Conservation (phyloP, 2,888 invertebrate species). For the Patella caerulea region DNA sequence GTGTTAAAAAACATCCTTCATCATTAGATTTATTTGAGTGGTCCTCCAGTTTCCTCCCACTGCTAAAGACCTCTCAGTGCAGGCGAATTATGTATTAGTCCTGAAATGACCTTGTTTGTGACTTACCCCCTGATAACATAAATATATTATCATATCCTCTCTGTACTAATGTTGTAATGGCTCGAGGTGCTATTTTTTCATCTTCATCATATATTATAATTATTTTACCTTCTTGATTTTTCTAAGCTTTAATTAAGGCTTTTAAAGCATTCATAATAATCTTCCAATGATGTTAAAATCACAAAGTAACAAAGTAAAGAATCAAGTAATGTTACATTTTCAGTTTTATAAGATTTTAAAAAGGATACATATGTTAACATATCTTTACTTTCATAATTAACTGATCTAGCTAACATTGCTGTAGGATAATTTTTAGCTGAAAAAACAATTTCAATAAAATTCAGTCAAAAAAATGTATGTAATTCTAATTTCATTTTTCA, state of each 20-base stretch:
- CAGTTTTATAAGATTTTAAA: constrained; percentile 16
- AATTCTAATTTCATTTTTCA: too few species aligned
- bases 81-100: too few species aligned
- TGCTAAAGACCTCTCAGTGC: too few species aligned
- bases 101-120: too few species aligned
- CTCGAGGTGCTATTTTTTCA: constrained; percentile 70
- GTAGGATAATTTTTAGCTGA: constrained; percentile 72
- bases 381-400: constrained; percentile 72
- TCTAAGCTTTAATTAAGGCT: constrained; percentile 55
- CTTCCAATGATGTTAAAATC: background rate
- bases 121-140: constrained; percentile 73
- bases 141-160: constrained; percentile 74
- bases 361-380: constrained; percentile 72
- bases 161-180: constrained; percentile 72
- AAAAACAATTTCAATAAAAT: constrained; percentile 31
- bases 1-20: too few species aligned
- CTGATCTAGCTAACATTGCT: constrained; percentile 70
- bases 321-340: background rate
- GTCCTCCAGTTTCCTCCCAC: too few species aligned
- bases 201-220: constrained; percentile 74
- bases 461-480: background rate
- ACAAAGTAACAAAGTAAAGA: too few species aligned
- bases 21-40: too few species aligned
- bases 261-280: background rate
- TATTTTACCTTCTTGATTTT: constrained; percentile 71